Percentiles rank a stretch among this genome's conserved stretches.
phyloP scores from a whole-genome alignment of 2,797 vertebrate species.

The Enteromius viviparus region DNA sequence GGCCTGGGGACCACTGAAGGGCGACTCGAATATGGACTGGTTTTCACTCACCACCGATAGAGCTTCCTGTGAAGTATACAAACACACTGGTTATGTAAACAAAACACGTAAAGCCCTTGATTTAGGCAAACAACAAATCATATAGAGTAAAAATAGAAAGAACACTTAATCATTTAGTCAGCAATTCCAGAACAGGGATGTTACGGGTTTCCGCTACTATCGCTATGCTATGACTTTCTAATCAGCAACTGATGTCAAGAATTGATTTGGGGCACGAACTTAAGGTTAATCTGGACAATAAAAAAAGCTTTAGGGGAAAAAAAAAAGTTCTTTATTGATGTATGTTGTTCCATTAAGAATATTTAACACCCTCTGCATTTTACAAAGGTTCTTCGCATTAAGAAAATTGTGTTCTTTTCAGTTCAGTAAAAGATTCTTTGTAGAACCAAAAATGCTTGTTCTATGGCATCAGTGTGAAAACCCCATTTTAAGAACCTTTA shows the following conservation, averaged over 20 bases:
- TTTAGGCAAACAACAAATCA: neutral
- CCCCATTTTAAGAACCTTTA: neutral
- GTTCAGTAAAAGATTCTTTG: neutral
- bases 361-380: neutral
- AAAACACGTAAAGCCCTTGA: slow-evolving; percentile 14
- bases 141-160: neutral
- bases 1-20: slow-evolving; percentile 69
- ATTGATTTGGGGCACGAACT: neutral
- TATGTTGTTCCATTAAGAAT: neutral
- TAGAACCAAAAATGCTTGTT: neutral
- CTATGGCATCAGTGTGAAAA: neutral
- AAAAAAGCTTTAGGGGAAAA: neutral
- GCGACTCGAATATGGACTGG: slow-evolving; percentile 80
- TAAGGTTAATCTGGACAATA: neutral
- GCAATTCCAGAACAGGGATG: neutral
- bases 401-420: neutral
- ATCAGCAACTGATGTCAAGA: slow-evolving; percentile 4
- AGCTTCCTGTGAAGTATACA: slow-evolving; percentile 77
- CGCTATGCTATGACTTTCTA: neutral
- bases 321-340: neutral
- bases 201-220: neutral
- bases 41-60: slow-evolving; percentile 85
- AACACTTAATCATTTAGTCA: neutral
- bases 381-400: neutral
- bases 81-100: slow-evolving; percentile 49